Percentiles rank a stretch among this genome's conserved stretches.
These are phyloP conservation scores for Tromatobia lineatoria DNA, from an alignment of 2,888 invertebrate genomes.

Conservation along the genomic window DNA sequence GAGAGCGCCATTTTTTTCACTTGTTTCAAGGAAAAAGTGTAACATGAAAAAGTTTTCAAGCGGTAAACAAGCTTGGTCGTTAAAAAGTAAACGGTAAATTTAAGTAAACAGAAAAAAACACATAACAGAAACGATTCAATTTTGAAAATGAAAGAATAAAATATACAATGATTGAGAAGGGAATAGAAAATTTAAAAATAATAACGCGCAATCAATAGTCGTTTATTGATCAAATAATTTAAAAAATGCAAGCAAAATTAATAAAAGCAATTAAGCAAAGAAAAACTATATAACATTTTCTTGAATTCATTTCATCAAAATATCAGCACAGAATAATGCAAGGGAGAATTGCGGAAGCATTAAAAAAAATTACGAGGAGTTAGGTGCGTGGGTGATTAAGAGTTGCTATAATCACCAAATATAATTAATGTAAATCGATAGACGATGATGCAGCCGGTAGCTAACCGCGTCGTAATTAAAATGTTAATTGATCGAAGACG, in stretches of 20 bases:
- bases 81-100: not conserved
- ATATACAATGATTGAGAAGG: not conserved
- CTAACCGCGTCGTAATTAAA: constrained; percentile 16
- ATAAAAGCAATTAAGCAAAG: not conserved
- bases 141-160: not conserved
- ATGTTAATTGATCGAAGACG: constrained; percentile 39
- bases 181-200: not conserved
- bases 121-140: not conserved
- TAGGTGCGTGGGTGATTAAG: constrained; percentile 4
- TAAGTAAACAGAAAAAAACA: not conserved
- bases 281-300: not conserved
- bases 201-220: not conserved
- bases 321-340: not conserved
- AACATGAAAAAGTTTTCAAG: too few relatives aligned
- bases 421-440: constrained; percentile 43
- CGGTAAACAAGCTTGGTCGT: not conserved
- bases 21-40: not conserved
- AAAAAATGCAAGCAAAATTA: not conserved
- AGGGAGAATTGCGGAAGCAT: constrained; percentile 37
- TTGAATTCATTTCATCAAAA: not conserved
- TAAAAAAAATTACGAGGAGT: not conserved
- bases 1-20: not conserved
- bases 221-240: not conserved
- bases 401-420: constrained; percentile 19
- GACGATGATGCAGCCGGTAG: constrained; percentile 16